phyloP scores from a whole-genome alignment of 2,888 invertebrate genomes.

The Adelognathus sp. region DNA sequence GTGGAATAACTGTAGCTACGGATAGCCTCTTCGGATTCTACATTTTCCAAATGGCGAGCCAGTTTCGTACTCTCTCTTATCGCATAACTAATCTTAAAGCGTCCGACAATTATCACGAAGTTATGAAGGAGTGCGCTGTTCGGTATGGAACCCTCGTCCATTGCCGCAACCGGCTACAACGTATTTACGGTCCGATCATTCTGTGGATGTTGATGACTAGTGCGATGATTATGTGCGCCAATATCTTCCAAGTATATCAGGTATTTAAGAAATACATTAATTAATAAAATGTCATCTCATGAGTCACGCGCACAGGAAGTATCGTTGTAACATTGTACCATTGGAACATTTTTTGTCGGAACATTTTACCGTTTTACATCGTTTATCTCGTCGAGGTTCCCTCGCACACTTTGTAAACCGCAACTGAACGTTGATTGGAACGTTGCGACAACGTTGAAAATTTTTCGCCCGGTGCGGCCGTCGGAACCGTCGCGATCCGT shows the following conservation, averaged over 20 bases:
- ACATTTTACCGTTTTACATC: too few species aligned
- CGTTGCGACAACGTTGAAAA: too few species aligned
- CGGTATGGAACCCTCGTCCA: slow-evolving; percentile 55
- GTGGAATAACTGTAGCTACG: slow-evolving; percentile 55
- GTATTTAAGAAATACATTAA: slow-evolving; percentile 32
- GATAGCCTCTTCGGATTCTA: slow-evolving; percentile 68
- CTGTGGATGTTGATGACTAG: slow-evolving; percentile 65
- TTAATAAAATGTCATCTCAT: neutral
- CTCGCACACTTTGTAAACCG: too few species aligned
- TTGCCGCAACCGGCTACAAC: slow-evolving; percentile 60
- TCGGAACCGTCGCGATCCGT: too few species aligned
- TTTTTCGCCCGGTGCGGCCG: too few species aligned
- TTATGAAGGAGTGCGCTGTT: slow-evolving; percentile 55
- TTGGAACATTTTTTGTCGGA: too few species aligned
- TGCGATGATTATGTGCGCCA: slow-evolving; percentile 65
- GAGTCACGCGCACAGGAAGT: too few species aligned
- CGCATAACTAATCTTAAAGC: slow-evolving; percentile 44
- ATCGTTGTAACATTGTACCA: too few species aligned
- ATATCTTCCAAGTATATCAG: slow-evolving; percentile 67
- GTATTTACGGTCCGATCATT: slow-evolving; percentile 66
- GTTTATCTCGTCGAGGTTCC: too few species aligned
- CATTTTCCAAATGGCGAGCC: slow-evolving; percentile 65
- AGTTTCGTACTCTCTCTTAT: slow-evolving; percentile 60
- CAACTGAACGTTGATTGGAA: too few species aligned
- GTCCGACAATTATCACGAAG: slow-evolving; percentile 25